Evolutionary conservation across 23 tunicate species (phyloP), one percentile per base, ranked within the genome.

Genomic region (Ciona savignyi): DNA sequence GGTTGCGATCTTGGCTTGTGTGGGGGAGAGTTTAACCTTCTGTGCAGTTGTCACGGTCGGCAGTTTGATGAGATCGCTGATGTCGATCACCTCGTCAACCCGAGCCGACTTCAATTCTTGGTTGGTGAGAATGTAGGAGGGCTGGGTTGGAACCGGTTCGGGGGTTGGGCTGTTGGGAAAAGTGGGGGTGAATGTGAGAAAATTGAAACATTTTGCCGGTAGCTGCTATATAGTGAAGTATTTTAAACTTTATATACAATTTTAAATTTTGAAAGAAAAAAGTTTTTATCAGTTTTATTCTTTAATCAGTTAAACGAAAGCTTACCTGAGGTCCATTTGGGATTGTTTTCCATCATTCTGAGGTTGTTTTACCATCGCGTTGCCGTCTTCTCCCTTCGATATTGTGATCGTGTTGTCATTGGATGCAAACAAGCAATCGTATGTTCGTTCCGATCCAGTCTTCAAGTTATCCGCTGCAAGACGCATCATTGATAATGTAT

Each of bases 301-400:
- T n/a, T n/a, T n/a, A n/a, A n/a, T n/a, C n/a, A n/a, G n/a, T n/a
- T n/a, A n/a, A n/a, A n/a, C n/a, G n/a, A n/a, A n/a, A n/a, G 51
- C 49, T 11, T 28, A 83, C 88, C 88, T 83, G 70, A 65, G 75
- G 62, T 83, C 88, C 71, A 83, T 61, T 61, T 68, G 49, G 0
- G 48, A 4, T 81, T 78, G n/a, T 23, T 66, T 74, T 49, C 30
- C 21, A 23, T 81, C 77, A 1, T 29, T 26, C 19, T 25, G 25
- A 0, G 76, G 42, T 56, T 73, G 76, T 34, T 74, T 82, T 34
- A 72, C 67, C 27, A 67, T 35, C 15, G 87, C 77, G 51, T 60
- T 74, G 32, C 87, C 87, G 28, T 82, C 87, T 22, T 67, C 75
- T 29, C 32, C 77, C 64, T 82, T 82, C 26, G 80, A 67, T 29